Conservation (phyloP, 2,113 vertebrate species). For the Chelonoidis abingdonii region DNA sequence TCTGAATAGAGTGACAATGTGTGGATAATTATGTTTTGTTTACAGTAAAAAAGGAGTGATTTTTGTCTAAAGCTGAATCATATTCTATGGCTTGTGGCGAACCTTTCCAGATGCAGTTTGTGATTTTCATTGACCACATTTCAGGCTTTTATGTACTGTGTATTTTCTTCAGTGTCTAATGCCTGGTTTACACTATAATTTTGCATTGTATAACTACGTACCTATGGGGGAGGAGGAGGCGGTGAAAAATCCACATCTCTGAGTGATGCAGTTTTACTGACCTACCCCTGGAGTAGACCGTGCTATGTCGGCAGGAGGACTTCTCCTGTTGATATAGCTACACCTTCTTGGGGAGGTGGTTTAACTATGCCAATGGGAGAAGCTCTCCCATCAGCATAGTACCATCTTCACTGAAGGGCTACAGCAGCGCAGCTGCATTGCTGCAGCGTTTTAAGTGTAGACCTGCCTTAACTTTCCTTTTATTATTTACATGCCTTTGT, state of each 20-base stretch:
- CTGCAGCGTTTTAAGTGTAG: background rate
- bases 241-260: background rate
- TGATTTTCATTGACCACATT: background rate
- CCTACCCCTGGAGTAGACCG: background rate
- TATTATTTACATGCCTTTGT: background rate
- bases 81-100: background rate
- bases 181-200: background rate
- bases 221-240: no score
- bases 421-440: background rate
- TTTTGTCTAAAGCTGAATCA: constrained; percentile 21
- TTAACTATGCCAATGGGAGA: background rate
- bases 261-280: background rate
- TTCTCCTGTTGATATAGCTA: background rate
- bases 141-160: fast-evolving
- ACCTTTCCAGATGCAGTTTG: background rate
- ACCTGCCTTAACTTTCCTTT: background rate
- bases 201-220: background rate
- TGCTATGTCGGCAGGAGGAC: background rate
- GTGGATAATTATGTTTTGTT: background rate
- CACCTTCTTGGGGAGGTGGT: background rate
- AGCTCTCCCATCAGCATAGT: background rate
- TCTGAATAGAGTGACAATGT: constrained; percentile 20
- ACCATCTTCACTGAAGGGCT: background rate
- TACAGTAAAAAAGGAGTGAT: background rate
- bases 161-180: background rate